These are phyloP conservation scores for Acanthacorydalis orientalis DNA, from an alignment of 2,888 invertebrate species.

Conservation along the genomic window DNA sequence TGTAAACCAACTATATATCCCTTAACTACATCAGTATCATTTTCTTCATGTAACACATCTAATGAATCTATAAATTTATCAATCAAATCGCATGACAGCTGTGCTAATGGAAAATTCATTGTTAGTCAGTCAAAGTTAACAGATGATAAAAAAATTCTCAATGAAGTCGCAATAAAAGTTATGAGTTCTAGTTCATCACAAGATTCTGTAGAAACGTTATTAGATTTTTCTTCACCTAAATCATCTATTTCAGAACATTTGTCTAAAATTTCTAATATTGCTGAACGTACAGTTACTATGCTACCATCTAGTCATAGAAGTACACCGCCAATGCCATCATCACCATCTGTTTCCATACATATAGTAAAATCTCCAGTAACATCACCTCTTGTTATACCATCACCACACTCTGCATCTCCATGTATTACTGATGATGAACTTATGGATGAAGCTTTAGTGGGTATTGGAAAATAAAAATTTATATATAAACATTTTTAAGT, in stretches of 20 bases:
- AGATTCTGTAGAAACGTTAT: conserved; percentile 44
- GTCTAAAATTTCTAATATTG: conserved; percentile 26
- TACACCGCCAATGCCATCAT: conserved; percentile 30
- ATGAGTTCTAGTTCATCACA: conserved; percentile 32
- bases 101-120: conserved; percentile 9
- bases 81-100: conserved; percentile 7
- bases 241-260: conserved; percentile 33
- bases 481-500: neutral
- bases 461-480: conserved; percentile 48
- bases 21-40: conserved; percentile 17
- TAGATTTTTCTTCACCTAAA: conserved; percentile 40
- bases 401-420: conserved; percentile 53
- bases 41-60: conserved; percentile 11
- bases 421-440: conserved; percentile 79
- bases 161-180: conserved; percentile 19
- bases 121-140: neutral
- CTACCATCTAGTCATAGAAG: conserved; percentile 16
- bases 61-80: conserved; percentile 2
- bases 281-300: conserved; percentile 38
- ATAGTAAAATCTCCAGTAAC: conserved; percentile 64
- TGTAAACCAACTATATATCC: conserved; percentile 15
- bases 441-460: conserved; percentile 75
- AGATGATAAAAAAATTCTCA: conserved; percentile 5
- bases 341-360: conserved; percentile 56
- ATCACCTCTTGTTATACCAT: conserved; percentile 47